Base-by-base conservation (phyloP, 2,797 vertebrate species). In the Cephalopachus bancanus region DNA sequence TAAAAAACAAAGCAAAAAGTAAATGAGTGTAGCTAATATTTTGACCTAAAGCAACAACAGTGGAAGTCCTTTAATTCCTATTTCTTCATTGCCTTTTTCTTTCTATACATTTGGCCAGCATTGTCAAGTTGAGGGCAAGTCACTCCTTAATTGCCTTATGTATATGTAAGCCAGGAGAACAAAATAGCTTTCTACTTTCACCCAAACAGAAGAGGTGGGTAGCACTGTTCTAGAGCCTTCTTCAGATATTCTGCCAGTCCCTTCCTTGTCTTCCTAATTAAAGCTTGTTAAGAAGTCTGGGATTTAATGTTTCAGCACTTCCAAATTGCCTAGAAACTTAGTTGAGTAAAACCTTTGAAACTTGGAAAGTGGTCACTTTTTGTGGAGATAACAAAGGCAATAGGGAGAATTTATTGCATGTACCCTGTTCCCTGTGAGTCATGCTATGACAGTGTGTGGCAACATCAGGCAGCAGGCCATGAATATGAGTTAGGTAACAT, bases 401-500 rank as follows among this genome's bases (percentile, higher is more conserved):
- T 3, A 11, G 30, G 87, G 83, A 93, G 16, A n/a, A 10, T 28
- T 84, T n/a, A 19, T 9, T 71, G 15, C 62, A 4, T 19, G 4
- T 60, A 28, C 6, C 26, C 44, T 67, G 6, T 55, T 84, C 7
- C 26, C 37, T 33, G 5, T 51, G 88, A 92, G 24, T 57, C 8
- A 24, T 0, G 28, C 33, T 9, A 0, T 64, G 1, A 0, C 16
- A 24, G 26, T 37, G 4, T 7, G 5, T 33, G 44, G 44, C n/a
- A 86, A 53, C 20, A 44, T 44, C 30, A 49, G 17, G 30, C 7
- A 17, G 3, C 8, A 1, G 28, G 57, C 57, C 19, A 0, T 8
- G 14, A 17, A 16, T 75, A 11, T 51, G 65, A 72, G n/a, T 28
- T 20, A 24, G 53, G 37, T 8, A 33, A 53, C 57, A 24, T 19